Conservation (phyloP, 2,888 invertebrate species). For the Eristalis arbustorum region DNA sequence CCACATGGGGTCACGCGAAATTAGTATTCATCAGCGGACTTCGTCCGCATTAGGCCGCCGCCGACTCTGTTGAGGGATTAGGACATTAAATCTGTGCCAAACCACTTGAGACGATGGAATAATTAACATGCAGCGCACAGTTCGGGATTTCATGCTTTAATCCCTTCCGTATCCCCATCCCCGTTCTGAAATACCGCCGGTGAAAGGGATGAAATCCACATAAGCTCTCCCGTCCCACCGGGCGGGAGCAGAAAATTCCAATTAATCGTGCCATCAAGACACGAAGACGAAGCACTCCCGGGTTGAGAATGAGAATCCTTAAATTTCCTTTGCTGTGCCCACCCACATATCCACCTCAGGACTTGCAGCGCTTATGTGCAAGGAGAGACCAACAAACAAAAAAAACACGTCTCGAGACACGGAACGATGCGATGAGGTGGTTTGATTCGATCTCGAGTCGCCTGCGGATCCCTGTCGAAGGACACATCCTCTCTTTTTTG, state of each 20-base stretch:
- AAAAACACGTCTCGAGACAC: not conserved
- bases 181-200: not conserved
- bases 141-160: not conserved
- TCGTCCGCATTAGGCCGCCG: constrained; percentile 1
- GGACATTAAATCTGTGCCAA: constrained; percentile 28
- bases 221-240: not conserved
- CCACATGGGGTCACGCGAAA: not conserved
- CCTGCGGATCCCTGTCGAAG: constrained; percentile 30
- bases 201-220: not conserved
- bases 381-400: no score
- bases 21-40: constrained; percentile 35
- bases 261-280: not conserved
- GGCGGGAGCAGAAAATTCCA: constrained; percentile 12
- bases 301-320: not conserved
- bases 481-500: not conserved
- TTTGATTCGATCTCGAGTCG: constrained; percentile 47
- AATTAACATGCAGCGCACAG: constrained; percentile 43
- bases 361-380: constrained; percentile 39
- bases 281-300: not conserved
- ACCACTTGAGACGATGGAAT: constrained; percentile 3
- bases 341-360: constrained; percentile 30
- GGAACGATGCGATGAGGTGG: constrained; percentile 19
- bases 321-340: not conserved
- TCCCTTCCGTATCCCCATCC: not conserved
- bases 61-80: constrained; percentile 8